Evolutionary conservation across 2,797 vertebrate genomes (phyloP).

Genomic region (Pipistrellus nathusii): DNA sequence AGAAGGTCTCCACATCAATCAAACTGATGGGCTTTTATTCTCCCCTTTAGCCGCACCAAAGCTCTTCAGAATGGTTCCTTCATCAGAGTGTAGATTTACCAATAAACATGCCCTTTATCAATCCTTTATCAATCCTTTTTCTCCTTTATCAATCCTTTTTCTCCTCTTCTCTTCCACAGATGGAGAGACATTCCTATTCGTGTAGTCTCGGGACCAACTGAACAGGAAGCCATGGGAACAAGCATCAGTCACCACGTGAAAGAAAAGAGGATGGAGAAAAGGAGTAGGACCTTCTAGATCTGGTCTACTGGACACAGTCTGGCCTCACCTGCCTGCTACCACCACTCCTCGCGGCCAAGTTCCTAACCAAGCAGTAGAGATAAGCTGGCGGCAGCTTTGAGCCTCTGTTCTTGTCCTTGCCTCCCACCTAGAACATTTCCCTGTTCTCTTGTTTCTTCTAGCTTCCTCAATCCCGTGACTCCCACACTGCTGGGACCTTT

Average conservation of each 20-base stretch:
- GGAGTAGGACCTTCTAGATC: neutral
- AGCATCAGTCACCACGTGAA: neutral
- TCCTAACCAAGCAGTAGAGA: neutral
- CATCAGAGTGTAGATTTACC: neutral
- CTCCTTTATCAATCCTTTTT: neutral
- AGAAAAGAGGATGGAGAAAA: neutral
- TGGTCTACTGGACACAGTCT: neutral
- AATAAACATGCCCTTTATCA: neutral
- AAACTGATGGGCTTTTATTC: neutral
- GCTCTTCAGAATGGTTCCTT: conserved; percentile 19
- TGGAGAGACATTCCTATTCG: neutral
- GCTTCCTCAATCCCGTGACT: neutral
- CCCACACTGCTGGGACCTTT: neutral
- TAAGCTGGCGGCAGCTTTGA: neutral
- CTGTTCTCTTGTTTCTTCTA: neutral
- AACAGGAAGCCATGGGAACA: neutral
- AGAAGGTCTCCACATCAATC: conserved; percentile 28
- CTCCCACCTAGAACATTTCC: neutral
- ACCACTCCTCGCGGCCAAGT: neutral
- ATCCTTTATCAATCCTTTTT: neutral
- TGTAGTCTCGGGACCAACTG: neutral
- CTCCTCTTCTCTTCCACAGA: neutral
- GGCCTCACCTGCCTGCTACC: neutral
- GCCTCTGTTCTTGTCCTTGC: conserved; percentile 1
- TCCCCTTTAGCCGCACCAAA: conserved; percentile 12